Evolutionary conservation across 2,888 invertebrate genomes (phyloP), one percentile per base, ranked within the genome.

Genomic region (Caenorhabditis sp.): DNA sequence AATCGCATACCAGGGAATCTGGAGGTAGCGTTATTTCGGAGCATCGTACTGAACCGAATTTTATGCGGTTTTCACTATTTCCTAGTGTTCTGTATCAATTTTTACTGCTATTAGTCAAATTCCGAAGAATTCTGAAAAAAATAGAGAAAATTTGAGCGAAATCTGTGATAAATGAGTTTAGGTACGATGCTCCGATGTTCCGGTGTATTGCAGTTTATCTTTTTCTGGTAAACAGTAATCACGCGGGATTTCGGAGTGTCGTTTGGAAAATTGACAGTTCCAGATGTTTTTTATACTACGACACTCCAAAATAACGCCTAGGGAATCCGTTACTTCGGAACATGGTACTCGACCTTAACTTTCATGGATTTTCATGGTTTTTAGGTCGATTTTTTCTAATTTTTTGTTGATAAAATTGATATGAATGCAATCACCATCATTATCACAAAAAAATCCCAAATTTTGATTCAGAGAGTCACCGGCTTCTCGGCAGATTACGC

Each of bases 401-500:
- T n/a, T n/a, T n/a, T n/a, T n/a, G n/a, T n/a, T n/a, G n/a, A n/a
- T n/a, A n/a, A n/a, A n/a, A n/a, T n/a, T n/a, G n/a, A n/a, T n/a
- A n/a, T n/a, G n/a, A n/a, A n/a, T n/a, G n/a, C n/a, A n/a, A n/a
- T n/a, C n/a, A n/a, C n/a, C n/a, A n/a, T n/a, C n/a, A n/a, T n/a
- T n/a, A n/a, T n/a, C n/a, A n/a, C n/a, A n/a, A n/a, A n/a, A n/a
- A n/a, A n/a, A n/a, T n/a, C n/a, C n/a, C n/a, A n/a, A n/a, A n/a
- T n/a, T n/a, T n/a, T n/a, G n/a, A n/a, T 82, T 50, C 68, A 84
- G 84, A 44, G 77, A 44, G 84, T 84, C 11, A 82, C 84, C 40
- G 84, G 84, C 4, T 84, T 84, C 65, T 71, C 84, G 2, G 76
- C 82, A 3, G 84, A 84, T 47, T 84, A 84, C 40, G 84, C 84